Evolutionary conservation across 2,888 invertebrate genomes (phyloP).

Genomic region (Caenorhabditis wallacei): DNA sequence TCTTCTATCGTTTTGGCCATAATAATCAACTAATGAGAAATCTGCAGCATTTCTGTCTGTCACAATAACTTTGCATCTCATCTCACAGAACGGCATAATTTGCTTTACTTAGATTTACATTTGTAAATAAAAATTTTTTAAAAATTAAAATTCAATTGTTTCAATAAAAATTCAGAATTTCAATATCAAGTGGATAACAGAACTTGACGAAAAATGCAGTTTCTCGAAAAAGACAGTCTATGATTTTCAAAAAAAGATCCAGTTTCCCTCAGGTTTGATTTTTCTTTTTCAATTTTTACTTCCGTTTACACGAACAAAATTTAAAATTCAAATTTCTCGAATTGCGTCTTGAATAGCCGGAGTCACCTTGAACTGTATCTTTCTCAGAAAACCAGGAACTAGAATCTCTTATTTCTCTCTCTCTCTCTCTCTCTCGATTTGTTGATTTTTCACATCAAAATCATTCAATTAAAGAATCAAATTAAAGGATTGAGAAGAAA

Average conservation of each 20-base stretch:
- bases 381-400: slow-evolving; percentile 16
- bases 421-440: background rate
- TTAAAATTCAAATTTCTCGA: slow-evolving; percentile 5
- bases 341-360: background rate
- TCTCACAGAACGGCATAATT: background rate
- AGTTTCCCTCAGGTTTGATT: no score
- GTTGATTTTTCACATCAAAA: slow-evolving; percentile 21
- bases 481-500: slow-evolving; percentile 1
- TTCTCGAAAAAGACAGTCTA: no score
- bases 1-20: background rate
- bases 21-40: background rate
- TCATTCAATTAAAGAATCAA: slow-evolving; percentile 14
- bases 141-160: background rate
- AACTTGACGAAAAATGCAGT: no score
- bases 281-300: slow-evolving; percentile 4
- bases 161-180: no score
- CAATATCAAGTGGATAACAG: no score
- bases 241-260: background rate
- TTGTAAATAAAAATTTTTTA: slow-evolving; percentile 22
- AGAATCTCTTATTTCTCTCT: background rate
- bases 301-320: background rate
- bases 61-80: slow-evolving; percentile 24
- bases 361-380: slow-evolving; percentile 29
- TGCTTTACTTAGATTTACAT: slow-evolving; percentile 7
- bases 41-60: slow-evolving; percentile 27